These are phyloP conservation scores for Heliornis fulica DNA, from an alignment of 2,113 vertebrate species.

Conservation along the genomic window DNA sequence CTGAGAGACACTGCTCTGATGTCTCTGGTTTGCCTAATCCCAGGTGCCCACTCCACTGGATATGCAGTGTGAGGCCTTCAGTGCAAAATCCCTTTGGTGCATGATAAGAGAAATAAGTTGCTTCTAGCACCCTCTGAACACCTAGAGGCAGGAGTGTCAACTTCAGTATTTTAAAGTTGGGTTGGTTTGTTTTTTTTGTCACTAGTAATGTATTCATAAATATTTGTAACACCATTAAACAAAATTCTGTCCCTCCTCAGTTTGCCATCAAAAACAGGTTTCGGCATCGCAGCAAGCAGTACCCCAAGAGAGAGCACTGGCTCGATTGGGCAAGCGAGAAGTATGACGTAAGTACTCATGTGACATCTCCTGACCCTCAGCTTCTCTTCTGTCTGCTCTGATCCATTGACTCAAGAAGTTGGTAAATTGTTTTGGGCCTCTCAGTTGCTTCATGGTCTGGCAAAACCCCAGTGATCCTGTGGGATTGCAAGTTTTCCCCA, in stretches of 20 bases:
- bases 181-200: too few relatives aligned
- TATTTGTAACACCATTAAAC: not conserved
- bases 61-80: not conserved
- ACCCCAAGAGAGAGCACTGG: constrained; percentile 90
- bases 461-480: not conserved
- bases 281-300: constrained; percentile 79
- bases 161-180: too few relatives aligned
- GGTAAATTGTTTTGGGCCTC: not conserved
- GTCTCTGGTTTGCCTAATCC: not conserved
- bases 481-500: not conserved
- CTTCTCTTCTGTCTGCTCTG: not conserved
- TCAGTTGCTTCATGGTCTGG: not conserved
- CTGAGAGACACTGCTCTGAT: not conserved
- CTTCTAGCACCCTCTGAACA: not conserved
- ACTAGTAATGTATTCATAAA: too few relatives aligned
- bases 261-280: constrained; percentile 91
- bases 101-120: not conserved
- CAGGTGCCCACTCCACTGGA: not conserved
- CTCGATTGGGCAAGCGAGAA: constrained; percentile 94
- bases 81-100: not conserved
- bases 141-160: not conserved
- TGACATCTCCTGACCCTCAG: not conserved
- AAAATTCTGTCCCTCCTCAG: constrained; percentile 62
- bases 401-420: not conserved
- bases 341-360: constrained; percentile 79